Evolutionary conservation across 2,888 invertebrate genomes (phyloP).

Genomic region (Lepetodrilus schrolli): DNA sequence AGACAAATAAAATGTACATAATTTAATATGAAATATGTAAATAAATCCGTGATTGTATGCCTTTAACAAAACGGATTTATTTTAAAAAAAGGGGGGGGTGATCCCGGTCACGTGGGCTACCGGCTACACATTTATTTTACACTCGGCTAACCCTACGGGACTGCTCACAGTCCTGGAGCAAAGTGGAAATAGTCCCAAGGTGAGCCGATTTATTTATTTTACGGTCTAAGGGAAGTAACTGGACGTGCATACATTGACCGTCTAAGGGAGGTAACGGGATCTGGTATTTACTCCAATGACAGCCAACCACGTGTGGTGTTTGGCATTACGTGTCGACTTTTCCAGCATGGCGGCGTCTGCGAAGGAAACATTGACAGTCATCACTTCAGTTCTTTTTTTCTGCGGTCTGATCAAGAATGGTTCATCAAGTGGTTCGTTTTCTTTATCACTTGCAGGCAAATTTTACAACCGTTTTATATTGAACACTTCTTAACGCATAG

Average conservation of each 20-base stretch:
- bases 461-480: constrained; percentile 87
- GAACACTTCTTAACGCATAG: too few species aligned
- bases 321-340: constrained; percentile 31
- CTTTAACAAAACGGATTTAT: too few species aligned
- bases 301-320: constrained; percentile 21
- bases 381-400: not conserved
- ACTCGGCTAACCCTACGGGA: too few species aligned
- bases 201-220: not conserved
- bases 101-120: too few species aligned
- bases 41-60: too few species aligned
- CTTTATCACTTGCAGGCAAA: constrained; percentile 50
- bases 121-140: too few species aligned
- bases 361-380: not conserved
- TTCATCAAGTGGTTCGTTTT: not conserved
- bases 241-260: too few species aligned
- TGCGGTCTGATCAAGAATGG: constrained; percentile 7
- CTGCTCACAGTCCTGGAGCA: too few species aligned
- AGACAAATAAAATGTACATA: too few species aligned
- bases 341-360: constrained; percentile 32
- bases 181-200: too few species aligned
- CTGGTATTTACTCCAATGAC: not conserved
- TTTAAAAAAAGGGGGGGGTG: too few species aligned
- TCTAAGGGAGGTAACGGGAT: not conserved
- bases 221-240: not conserved
- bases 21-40: too few species aligned